Evolutionary conservation across 2,888 invertebrate genomes (phyloP).

Genomic region (Pristionchus mayeri): DNA sequence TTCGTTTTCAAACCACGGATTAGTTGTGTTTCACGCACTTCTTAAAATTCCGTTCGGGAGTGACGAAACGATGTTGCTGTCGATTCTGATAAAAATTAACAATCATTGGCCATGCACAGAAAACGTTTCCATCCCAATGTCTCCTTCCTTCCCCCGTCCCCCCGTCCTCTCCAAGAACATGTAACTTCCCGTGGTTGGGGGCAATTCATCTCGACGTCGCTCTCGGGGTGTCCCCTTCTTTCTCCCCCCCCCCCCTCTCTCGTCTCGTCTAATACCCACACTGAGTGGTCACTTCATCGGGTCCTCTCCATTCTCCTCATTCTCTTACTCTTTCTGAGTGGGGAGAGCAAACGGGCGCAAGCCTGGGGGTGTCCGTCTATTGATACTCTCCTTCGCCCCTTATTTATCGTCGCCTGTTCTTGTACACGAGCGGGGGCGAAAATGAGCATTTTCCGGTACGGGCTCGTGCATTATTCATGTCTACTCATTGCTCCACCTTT

Average conservation of each 20-base stretch:
- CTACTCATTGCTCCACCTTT: too few species aligned
- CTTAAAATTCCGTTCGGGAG: too few species aligned
- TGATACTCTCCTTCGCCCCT: not conserved
- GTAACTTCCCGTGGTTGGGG: not conserved
- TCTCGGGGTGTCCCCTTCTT: not conserved
- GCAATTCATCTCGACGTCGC: not conserved
- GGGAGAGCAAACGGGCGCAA: too few species aligned
- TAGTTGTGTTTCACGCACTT: too few species aligned
- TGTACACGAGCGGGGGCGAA: not conserved
- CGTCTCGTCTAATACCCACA: constrained; percentile 7
- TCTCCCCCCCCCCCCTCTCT: not conserved
- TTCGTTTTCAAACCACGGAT: too few species aligned
- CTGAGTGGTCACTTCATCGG: not conserved
- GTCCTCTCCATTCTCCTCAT: too few species aligned
- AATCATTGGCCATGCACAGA: too few species aligned
- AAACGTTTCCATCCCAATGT: too few species aligned
- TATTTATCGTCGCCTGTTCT: not conserved
- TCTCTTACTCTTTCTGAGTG: too few species aligned
- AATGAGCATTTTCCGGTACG: not conserved
- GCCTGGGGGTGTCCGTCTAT: not conserved
- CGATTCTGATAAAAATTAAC: too few species aligned
- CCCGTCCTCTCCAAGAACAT: not conserved
- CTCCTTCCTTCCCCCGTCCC: not conserved
- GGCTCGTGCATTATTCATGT: too few species aligned
- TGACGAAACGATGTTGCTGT: too few species aligned